Conservation (phyloP, 1,140 invertebrate genomes). For the Myzus persicae region DNA sequence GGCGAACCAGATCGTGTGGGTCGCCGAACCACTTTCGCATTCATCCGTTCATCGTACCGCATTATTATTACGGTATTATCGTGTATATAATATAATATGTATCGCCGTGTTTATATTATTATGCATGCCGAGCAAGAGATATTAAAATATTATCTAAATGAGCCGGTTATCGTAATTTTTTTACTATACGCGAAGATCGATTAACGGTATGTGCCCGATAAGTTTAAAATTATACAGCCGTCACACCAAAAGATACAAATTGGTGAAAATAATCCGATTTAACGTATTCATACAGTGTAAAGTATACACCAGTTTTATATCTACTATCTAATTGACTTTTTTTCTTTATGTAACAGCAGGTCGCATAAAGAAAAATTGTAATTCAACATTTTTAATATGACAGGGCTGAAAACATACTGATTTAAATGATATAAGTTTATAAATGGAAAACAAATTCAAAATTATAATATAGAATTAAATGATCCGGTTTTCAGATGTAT, state of each 20-base stretch:
- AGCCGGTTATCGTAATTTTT: constrained; percentile 13
- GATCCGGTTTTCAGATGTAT: not conserved
- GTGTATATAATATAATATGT: not conserved
- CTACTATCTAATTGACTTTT: not conserved
- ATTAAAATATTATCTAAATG: not conserved
- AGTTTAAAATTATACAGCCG: not conserved
- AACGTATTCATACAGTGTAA: not conserved
- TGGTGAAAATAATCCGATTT: not conserved
- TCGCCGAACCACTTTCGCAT: constrained; percentile 50
- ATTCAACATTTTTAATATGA: not conserved
- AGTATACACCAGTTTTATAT: not conserved
- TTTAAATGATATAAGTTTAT: not conserved
- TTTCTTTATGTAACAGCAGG: not conserved
- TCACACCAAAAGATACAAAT: not conserved
- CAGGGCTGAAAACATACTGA: not conserved
- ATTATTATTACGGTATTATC: constrained; percentile 43
- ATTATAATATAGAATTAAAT: not conserved
- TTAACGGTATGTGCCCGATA: not conserved
- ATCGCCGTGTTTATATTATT: constrained; percentile 17
- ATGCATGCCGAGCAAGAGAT: not conserved
- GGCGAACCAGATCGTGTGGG: constrained; percentile 48
- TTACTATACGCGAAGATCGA: not conserved
- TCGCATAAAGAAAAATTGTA: not conserved
- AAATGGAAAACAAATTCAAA: not conserved
- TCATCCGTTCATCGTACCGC: constrained; percentile 5